A percentile compares a stretch with the other conserved stretches of the same genome.
These are phyloP conservation scores for Myrmophylax atrothorax DNA, from an alignment of 2,113 vertebrate species.

Conservation along the genomic window DNA sequence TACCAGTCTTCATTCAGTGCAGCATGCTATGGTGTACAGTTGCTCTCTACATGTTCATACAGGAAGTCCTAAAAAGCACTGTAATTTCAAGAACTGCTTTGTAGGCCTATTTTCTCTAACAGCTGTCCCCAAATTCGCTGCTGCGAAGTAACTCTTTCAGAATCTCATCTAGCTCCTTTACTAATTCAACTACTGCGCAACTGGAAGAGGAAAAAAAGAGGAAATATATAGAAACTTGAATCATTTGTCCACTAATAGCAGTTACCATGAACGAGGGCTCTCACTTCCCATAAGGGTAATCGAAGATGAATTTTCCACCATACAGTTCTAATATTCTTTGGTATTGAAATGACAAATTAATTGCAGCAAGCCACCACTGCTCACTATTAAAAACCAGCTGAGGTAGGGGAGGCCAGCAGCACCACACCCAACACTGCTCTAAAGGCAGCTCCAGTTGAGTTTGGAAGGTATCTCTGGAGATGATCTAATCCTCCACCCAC, in stretches of 20 bases:
- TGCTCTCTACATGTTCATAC: background rate
- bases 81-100: background rate
- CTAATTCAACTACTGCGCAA: background rate
- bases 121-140: background rate
- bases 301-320: background rate
- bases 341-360: background rate
- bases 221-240: background rate
- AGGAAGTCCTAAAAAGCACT: background rate
- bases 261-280: accelerated
- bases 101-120: background rate
- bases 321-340: background rate
- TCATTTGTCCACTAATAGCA: background rate
- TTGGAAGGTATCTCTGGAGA: background rate
- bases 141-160: background rate
- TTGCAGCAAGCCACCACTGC: accelerated
- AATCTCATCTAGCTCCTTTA: background rate
- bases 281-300: background rate
- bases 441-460: background rate
- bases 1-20: background rate
- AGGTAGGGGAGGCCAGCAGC: background rate
- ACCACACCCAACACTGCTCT: background rate
- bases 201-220: background rate
- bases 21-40: background rate
- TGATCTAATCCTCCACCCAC: background rate
- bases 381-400: background rate